Percentiles rank a stretch among this genome's conserved stretches.
Conservation (phyloP, 2,113 vertebrate species). For the Cyanoramphus novaezelandiae region DNA sequence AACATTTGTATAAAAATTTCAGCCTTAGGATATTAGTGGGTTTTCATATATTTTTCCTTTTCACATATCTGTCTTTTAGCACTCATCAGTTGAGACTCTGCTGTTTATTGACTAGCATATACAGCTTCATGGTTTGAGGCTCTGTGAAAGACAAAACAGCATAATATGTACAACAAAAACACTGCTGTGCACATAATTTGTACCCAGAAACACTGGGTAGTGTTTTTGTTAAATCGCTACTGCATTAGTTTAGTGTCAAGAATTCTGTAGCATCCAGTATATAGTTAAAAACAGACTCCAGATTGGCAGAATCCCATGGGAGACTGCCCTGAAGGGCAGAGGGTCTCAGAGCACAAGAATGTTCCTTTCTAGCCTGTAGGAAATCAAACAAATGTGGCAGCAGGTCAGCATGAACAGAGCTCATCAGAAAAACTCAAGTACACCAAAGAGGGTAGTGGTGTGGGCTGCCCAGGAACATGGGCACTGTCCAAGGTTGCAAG, state of each 20-base stretch:
- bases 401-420: not conserved
- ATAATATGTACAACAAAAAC: not conserved
- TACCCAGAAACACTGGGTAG: not conserved
- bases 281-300: not conserved
- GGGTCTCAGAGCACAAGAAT: not conserved
- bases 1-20: not conserved
- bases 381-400: not conserved
- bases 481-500: not conserved
- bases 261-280: not conserved
- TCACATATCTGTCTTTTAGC: not conserved
- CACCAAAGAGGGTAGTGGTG: not conserved
- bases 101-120: not conserved
- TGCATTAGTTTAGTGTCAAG: not conserved
- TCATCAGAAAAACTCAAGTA: not conserved
- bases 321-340: not conserved
- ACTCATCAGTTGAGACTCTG: not conserved
- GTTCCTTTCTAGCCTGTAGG: not conserved
- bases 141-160: not conserved
- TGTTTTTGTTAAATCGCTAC: not conserved
- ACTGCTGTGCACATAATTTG: not conserved
- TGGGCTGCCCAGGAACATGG: not conserved
- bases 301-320: not conserved
- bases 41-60: not conserved
- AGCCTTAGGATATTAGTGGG: not conserved
- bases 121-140: not conserved